phyloP scores from a whole-genome alignment of 1,140 invertebrate genomes.

The Nasonia giraulti region DNA sequence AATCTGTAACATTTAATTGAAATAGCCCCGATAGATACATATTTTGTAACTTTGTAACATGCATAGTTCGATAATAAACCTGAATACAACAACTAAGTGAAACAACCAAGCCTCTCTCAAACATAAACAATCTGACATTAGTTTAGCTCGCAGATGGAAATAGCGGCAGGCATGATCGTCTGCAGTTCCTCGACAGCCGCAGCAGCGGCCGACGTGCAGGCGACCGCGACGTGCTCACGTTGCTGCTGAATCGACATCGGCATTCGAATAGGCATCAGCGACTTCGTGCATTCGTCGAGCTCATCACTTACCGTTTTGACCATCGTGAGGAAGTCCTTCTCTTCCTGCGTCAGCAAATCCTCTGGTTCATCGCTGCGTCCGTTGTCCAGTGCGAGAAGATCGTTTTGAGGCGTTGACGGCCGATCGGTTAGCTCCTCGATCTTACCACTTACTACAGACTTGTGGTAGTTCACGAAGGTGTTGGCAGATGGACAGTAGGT shows the following conservation, averaged over 20 bases:
- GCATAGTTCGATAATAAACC: no score
- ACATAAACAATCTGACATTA: not conserved
- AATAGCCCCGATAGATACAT: not conserved
- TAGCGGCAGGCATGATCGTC: constrained; percentile 13
- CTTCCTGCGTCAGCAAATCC: constrained; percentile 41
- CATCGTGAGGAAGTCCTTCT: constrained; percentile 47
- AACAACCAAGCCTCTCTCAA: not conserved
- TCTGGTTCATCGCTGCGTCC: constrained; percentile 31
- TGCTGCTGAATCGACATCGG: not conserved
- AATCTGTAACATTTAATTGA: no score
- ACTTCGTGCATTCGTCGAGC: not conserved
- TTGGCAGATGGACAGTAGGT: not conserved
- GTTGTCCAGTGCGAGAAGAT: not conserved
- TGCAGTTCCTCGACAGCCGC: constrained; percentile 22
- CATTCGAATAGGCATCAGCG: not conserved
- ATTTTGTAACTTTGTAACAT: no score
- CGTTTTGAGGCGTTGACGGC: not conserved
- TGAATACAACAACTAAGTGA: not conserved
- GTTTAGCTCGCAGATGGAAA: constrained; percentile 25
- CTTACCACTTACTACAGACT: not conserved
- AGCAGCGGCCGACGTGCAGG: not conserved
- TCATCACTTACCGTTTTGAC: constrained; percentile 56
- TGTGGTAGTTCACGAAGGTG: not conserved
- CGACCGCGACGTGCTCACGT: not conserved
- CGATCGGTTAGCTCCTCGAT: not conserved